Evolutionary conservation across 2,797 vertebrate species (phyloP), one percentile per base, ranked within the genome.

Genomic region (Dendrocincla tyrannina): DNA sequence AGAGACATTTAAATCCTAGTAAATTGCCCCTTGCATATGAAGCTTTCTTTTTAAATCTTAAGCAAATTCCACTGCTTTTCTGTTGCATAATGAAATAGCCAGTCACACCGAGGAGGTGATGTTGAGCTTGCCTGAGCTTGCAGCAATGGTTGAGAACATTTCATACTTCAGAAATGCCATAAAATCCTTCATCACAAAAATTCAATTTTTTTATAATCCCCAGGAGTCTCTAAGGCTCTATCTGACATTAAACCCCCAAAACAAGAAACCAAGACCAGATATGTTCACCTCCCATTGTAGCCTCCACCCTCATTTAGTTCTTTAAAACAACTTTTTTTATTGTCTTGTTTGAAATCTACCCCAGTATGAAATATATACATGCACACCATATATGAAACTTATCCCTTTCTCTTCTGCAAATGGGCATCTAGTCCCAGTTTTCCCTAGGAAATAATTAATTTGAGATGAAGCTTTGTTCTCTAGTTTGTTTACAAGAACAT

Each of bases 1-100:
- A 91, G 96, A 96, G 93, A 93, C 70, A 81, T 91, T 96, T 90
- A 96, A 97, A 96, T 92, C 82, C 94, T 39, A 52, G 70, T 88
- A 96, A 97, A 96, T 95, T 97, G 66, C 69, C 85, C 81, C 62
- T 81, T 92, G 85, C 86, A 89, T 88, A 79, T 37, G 74, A 94
- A 95, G 85, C 70, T 92, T 95, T 93, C 72, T 91, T 96, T 93
- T 77, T 91, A 96, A 96, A 94, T 94, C 96, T 96, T 96, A 91
- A 95, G 81, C 62, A 96, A 96, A 96, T 96, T 95, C 85, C 87
- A 88, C 17, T 85, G 68, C 72, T 86, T 84, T 82, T 88, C 88
- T 84, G 56, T 67, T 88, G 89, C 84, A 91, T 92, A 93, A 93
- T 79, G 80, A 93, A 93, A 91, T 55, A 88, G 83, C 85, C 91